Evolutionary conservation across 2,888 invertebrate species (phyloP).

Genomic region (Morpho helenor): DNA sequence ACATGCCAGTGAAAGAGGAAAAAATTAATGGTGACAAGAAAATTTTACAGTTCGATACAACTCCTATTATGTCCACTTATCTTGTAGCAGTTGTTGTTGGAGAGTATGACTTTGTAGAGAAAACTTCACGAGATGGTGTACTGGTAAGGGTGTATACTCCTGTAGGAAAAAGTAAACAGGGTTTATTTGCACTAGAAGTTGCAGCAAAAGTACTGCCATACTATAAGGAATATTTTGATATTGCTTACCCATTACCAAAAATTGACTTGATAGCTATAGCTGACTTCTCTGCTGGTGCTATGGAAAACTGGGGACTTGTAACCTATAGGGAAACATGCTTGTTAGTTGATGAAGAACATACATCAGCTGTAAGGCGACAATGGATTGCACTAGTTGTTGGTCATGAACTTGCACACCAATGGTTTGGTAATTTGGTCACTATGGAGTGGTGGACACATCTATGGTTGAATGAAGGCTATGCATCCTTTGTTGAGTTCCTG

Average conservation of each 20-base stretch:
- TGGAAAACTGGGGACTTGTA: conserved; percentile 98
- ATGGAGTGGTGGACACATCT: conserved; percentile 99
- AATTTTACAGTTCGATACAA: conserved; percentile 86
- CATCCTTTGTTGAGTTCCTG: conserved; percentile 96
- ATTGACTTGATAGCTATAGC: conserved; percentile 98
- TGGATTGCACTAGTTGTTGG: conserved; percentile 93
- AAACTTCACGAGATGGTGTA: conserved; percentile 89
- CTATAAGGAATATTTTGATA: conserved; percentile 96
- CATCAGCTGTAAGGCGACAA: conserved; percentile 90
- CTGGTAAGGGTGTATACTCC: conserved; percentile 91
- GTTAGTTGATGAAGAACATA: conserved; percentile 93
- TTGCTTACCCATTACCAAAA: conserved; percentile 97
- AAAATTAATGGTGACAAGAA: conserved; percentile 67
- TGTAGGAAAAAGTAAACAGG: conserved; percentile 94
- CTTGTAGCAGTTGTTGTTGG: conserved; percentile 96
- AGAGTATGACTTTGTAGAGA: conserved; percentile 96
- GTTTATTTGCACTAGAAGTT: conserved; percentile 93
- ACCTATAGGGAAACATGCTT: conserved; percentile 96
- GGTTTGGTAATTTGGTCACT: conserved; percentile 99
- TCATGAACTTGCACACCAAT: conserved; percentile 97
- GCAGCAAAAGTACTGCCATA: conserved; percentile 95
- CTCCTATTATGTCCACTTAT: conserved; percentile 97
- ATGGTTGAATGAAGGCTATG: conserved; percentile 98
- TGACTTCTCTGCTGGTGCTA: conserved; percentile 96
- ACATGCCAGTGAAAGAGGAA: conserved; percentile 87